Evolutionary conservation across 2,113 vertebrate species (phyloP).

Genomic region (Eretmochelys imbricata): DNA sequence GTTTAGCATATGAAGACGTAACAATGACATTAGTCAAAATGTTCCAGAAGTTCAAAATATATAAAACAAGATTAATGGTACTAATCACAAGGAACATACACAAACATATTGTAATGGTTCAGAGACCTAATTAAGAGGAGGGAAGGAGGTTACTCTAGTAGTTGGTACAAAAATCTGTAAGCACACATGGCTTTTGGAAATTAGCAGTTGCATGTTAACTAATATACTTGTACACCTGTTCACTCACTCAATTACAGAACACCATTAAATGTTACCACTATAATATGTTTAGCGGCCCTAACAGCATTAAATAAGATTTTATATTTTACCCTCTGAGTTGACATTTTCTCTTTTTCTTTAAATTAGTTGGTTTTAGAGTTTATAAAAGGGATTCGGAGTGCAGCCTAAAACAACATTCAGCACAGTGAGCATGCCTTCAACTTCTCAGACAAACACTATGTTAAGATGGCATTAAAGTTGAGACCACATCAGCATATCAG

Average conservation of each 20-base stretch:
- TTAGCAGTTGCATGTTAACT: slow-evolving; percentile 59
- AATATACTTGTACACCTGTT: slow-evolving; percentile 68
- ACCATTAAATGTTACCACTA: slow-evolving; percentile 43
- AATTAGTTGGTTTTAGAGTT: not conserved
- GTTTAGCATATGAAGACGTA: slow-evolving; percentile 25
- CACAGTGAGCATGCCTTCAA: not conserved
- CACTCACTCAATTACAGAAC: slow-evolving; percentile 69
- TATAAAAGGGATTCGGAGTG: not conserved
- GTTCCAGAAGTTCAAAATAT: not conserved
- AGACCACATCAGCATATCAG: not conserved
- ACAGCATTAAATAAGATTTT: not conserved
- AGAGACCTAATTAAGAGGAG: slow-evolving; percentile 61
- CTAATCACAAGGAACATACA: slow-evolving; percentile 10
- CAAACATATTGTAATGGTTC: slow-evolving; percentile 55
- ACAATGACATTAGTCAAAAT: slow-evolving; percentile 16
- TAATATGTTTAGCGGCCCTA: not conserved
- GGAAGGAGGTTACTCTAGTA: slow-evolving; percentile 2
- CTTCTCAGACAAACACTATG: not conserved
- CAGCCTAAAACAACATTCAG: not conserved
- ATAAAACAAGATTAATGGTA: slow-evolving; percentile 44
- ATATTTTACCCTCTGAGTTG: slow-evolving; percentile 7
- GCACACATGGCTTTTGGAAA: slow-evolving; percentile 53
- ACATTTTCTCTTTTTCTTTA: not conserved
- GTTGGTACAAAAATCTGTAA: slow-evolving; percentile 45
- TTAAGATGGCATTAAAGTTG: not conserved